These are phyloP conservation scores for Macrobrachium rosenbergii DNA, from an alignment of 1,140 invertebrate genomes.

Conservation along the genomic window DNA sequence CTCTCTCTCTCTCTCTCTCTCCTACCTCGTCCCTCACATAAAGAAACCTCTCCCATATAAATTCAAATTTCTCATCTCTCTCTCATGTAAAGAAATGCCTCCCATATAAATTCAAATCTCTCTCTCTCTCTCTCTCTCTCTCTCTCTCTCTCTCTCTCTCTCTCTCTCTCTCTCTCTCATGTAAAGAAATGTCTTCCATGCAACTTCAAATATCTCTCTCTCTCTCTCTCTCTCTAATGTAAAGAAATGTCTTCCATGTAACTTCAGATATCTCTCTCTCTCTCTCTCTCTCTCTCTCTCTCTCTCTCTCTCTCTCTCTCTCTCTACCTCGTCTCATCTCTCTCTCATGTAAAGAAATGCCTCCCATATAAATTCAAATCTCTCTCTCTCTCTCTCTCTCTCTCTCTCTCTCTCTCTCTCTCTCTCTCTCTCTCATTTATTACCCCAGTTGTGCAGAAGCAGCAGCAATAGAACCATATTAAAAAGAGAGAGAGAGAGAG, in stretches of 20 bases:
- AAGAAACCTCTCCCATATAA: background rate
- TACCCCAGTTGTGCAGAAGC: background rate
- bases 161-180: background rate
- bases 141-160: background rate
- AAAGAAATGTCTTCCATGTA: no score
- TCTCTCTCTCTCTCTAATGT: no score
- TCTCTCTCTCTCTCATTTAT: background rate
- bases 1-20: slow-evolving; percentile 8
- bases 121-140: background rate
- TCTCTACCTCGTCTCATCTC: background rate
- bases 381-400: background rate
- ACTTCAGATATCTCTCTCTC: no score
- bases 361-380: background rate
- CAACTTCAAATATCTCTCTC: no score
- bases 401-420: background rate
- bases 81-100: background rate
- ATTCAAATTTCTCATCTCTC: background rate
- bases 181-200: no score
- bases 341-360: background rate
- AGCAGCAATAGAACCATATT: no score
- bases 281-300: no score
- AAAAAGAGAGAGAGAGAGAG: no score
- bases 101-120: background rate
- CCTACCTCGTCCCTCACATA: background rate
- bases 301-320: background rate